A percentile compares a stretch with the other conserved stretches of the same genome.
Conservation (phyloP, 2,113 vertebrate genomes). For the Poeciliopsis retropinna region DNA sequence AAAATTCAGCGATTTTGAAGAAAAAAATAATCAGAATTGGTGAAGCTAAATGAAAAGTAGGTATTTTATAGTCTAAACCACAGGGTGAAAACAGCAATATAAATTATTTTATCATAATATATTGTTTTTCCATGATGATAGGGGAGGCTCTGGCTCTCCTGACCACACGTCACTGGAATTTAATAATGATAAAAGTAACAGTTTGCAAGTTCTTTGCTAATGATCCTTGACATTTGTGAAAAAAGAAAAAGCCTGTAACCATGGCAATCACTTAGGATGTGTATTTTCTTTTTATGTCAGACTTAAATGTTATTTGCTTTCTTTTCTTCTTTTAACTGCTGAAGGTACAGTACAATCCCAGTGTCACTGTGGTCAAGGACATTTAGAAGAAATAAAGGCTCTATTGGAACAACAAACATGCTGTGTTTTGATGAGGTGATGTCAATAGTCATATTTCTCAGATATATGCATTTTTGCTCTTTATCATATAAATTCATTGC, state of each 20-base stretch:
- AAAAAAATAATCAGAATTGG: too few species aligned
- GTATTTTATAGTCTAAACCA: too few species aligned
- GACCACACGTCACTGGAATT: neutral
- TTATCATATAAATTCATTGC: slow-evolving; percentile 16
- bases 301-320: slow-evolving; percentile 46
- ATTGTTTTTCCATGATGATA: too few species aligned
- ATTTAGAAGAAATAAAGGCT: slow-evolving; percentile 55
- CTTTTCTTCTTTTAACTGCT: slow-evolving; percentile 54
- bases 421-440: slow-evolving; percentile 35
- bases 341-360: slow-evolving; percentile 53
- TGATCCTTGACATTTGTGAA: neutral
- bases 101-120: too few species aligned
- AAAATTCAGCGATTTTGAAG: too few species aligned
- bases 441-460: slow-evolving; percentile 40
- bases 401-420: slow-evolving; percentile 41
- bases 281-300: slow-evolving; percentile 22
- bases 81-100: too few species aligned
- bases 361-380: slow-evolving; percentile 63
- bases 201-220: neutral
- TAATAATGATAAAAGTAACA: slow-evolving; percentile 1
- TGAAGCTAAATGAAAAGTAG: too few species aligned
- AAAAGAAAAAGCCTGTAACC: slow-evolving; percentile 17
- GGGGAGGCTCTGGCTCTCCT: too few species aligned
- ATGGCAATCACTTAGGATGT: slow-evolving; percentile 36
- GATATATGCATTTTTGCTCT: neutral